phyloP scores from a whole-genome alignment of 2,888 invertebrate genomes.

The Peribatodes rhomboidaria region DNA sequence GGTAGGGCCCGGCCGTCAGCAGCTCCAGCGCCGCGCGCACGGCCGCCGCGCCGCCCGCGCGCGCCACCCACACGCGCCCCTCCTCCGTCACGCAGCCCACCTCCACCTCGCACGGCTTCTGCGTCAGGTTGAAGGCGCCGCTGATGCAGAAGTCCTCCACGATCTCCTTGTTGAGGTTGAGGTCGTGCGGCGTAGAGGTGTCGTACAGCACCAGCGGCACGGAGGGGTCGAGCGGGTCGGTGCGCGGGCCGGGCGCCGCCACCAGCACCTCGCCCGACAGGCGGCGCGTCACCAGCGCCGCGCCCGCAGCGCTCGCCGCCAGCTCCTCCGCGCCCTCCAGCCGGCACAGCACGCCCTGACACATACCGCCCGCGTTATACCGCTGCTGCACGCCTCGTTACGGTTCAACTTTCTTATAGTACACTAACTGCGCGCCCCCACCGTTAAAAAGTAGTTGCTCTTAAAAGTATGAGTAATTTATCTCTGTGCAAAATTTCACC shows the following conservation, averaged over 20 bases:
- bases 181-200: conserved; percentile 88
- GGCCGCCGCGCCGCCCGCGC: conserved; percentile 74
- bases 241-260: conserved; percentile 79
- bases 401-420: too few relatives aligned
- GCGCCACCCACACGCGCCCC: conserved; percentile 79
- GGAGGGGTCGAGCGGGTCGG: conserved; percentile 78
- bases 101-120: conserved; percentile 79
- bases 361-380: background rate
- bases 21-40: conserved; percentile 74
- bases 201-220: conserved; percentile 88
- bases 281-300: conserved; percentile 66
- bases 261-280: conserved; percentile 86
- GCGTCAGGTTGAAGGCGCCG: conserved; percentile 70
- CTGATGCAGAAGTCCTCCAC: conserved; percentile 82
- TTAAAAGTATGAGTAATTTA: too few relatives aligned
- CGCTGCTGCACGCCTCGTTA: too few relatives aligned
- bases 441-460: too few relatives aligned
- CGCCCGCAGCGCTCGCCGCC: conserved; percentile 68
- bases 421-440: too few relatives aligned
- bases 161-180: conserved; percentile 88
- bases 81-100: conserved; percentile 82
- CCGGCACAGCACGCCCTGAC: conserved; percentile 89
- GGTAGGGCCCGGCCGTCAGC: conserved; percentile 76
- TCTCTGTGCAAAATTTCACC: too few relatives aligned
- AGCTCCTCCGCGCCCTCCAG: conserved; percentile 90